A percentile compares a stretch with the other conserved stretches of the same genome.
Conservation (phyloP, 2,113 vertebrate species). For the Mungos mungo region DNA sequence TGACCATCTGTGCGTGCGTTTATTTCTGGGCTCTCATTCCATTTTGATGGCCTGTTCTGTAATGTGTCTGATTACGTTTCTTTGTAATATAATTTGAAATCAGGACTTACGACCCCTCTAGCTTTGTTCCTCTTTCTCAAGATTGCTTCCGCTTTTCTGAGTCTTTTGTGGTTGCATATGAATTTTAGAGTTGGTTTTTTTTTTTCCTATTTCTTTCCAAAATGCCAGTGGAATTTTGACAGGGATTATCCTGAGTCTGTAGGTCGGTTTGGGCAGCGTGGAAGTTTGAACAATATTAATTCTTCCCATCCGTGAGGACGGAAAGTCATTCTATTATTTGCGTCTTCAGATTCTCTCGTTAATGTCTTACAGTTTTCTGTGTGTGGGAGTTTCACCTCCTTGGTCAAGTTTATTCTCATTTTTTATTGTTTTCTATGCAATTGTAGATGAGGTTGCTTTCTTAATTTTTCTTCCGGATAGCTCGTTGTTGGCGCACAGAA, state of each 20-base stretch:
- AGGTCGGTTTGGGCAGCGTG: background rate
- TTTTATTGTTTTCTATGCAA: too few relatives aligned
- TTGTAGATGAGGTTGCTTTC: too few relatives aligned
- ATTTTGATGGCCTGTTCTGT: background rate
- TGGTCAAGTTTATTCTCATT: background rate
- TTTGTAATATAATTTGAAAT: background rate
- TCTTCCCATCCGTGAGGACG: background rate
- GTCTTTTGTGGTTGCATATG: background rate
- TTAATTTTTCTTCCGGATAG: background rate
- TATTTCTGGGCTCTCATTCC: background rate
- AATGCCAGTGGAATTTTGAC: background rate
- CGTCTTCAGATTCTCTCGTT: background rate
- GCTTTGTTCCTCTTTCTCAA: background rate
- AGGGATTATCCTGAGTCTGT: too few relatives aligned
- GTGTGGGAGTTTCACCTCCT: background rate
- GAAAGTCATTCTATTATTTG: background rate
- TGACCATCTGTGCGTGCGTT: background rate
- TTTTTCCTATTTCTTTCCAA: background rate
- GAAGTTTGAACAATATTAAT: background rate
- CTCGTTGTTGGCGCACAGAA: background rate
- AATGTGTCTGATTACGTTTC: background rate
- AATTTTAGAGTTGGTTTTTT: background rate
- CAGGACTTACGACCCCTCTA: background rate
- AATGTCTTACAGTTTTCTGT: background rate
- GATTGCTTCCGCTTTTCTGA: background rate